These are phyloP conservation scores for Habropoda laboriosa DNA, from an alignment of 1,140 invertebrate genomes.

Conservation along the genomic window DNA sequence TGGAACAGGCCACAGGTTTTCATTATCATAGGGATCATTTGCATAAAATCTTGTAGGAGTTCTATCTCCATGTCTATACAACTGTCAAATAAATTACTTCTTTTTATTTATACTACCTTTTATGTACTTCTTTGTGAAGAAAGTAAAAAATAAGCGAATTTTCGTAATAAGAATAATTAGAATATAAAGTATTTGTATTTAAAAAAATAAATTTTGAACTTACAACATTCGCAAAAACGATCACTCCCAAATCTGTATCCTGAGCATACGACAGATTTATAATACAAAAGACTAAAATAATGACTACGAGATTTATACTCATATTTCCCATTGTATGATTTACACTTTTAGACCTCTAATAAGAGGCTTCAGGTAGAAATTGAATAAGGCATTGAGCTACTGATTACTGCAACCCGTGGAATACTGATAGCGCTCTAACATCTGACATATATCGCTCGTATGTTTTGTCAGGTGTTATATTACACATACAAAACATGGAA, in stretches of 20 bases:
- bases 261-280: slow-evolving; percentile 35
- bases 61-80: slow-evolving; percentile 92
- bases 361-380: slow-evolving; percentile 14
- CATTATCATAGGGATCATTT: slow-evolving; percentile 88
- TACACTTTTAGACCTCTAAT: background rate
- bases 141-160: background rate
- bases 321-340: slow-evolving; percentile 20
- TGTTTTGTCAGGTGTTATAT: background rate
- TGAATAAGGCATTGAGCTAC: slow-evolving; percentile 19
- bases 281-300: background rate
- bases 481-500: background rate
- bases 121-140: background rate
- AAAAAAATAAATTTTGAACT: slow-evolving; percentile 55
- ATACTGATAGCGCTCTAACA: background rate
- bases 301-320: background rate
- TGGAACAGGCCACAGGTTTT: slow-evolving; percentile 87
- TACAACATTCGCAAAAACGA: slow-evolving; percentile 75
- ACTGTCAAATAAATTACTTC: slow-evolving; percentile 70
- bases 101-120: background rate
- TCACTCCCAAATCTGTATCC: slow-evolving; percentile 60
- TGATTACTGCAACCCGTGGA: slow-evolving; percentile 35
- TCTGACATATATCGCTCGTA: background rate
- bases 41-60: slow-evolving; percentile 89
- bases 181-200: background rate
- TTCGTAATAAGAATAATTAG: background rate